A percentile compares a stretch with the other conserved stretches of the same genome.
These are phyloP conservation scores for Solea solea DNA, from an alignment of 2,113 vertebrate species.

Conservation along the genomic window DNA sequence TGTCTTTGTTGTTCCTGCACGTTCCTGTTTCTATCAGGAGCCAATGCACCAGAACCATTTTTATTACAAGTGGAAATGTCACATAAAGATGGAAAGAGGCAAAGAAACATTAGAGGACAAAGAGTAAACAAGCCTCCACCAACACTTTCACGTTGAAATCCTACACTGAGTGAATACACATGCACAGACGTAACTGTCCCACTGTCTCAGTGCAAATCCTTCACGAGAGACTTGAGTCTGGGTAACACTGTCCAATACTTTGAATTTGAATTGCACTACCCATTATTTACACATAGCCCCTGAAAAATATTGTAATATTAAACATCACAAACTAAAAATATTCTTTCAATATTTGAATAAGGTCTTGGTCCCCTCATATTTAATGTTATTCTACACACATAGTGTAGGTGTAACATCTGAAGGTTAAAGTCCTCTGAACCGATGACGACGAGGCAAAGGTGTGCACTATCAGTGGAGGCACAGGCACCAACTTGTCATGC, in stretches of 20 bases:
- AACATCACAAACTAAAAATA: no score
- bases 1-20: conserved; percentile 9
- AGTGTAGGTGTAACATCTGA: conserved; percentile 16
- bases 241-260: no score
- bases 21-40: conserved; percentile 33
- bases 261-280: no score
- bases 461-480: conserved; percentile 21
- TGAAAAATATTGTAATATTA: no score
- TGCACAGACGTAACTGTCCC: no score
- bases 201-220: no score
- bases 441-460: conserved; percentile 27
- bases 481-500: conserved; percentile 13
- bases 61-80: conserved; percentile 43
- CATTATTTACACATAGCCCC: no score
- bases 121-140: conserved; percentile 1
- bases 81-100: conserved; percentile 11
- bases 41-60: conserved; percentile 43
- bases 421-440: conserved; percentile 32
- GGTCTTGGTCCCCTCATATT: no score
- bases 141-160: no score
- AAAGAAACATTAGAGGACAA: conserved; percentile 24
- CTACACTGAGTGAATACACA: no score
- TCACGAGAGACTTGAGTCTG: no score
- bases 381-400: not conserved
- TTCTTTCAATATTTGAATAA: no score